Evolutionary conservation across 2,888 invertebrate species (phyloP), one percentile per base, ranked within the genome.

Genomic region (Aporophyla nigra): DNA sequence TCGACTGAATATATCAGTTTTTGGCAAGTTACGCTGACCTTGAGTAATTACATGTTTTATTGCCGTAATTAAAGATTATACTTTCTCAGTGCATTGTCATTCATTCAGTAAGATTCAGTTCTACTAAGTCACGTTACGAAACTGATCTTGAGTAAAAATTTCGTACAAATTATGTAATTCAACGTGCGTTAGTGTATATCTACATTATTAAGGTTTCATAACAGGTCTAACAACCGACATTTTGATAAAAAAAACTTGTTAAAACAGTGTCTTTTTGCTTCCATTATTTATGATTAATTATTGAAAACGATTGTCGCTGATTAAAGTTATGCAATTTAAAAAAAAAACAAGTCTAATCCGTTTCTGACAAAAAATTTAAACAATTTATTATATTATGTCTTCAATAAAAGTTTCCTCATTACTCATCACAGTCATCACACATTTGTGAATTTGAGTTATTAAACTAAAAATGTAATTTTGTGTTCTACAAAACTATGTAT

Each of bases 71-170:
- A 27, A 49, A 49, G 2, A 2, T 10, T 12, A 12, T 49, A 49
- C 54, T 54, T 74, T 63, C 46, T 56, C n/a, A 24, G n/a, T 62
- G 74, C 53, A 54, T 27, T 56, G 40, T 54, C 63, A 74, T 74
- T 27, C 5, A 54, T 54, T 54, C 16, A 54, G 14, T 49, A 54
- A 40, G 54, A 62, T 54, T 10, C 46, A 53, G 19, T 33, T 27
- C 21, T 27, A 43, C 6, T 19, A 49, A 49, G 24, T 49, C 10
- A 14, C 9, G 33, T 49, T 33, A 12, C 5, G 7, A 40, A 58
- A 24, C 24, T 58, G 14, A 33, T n/a, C 14, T 46, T 14, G 16
- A n/a, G 21, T 46, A n/a, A 12, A 12, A 43, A 46, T 16, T 12
- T 53, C 24, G 9, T 62, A 40, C 1, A 33, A 46, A 63, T 24